Evolutionary conservation across 1,140 invertebrate species (phyloP), one percentile per base, ranked within the genome.

Genomic region (Drosophila rhopaloa): DNA sequence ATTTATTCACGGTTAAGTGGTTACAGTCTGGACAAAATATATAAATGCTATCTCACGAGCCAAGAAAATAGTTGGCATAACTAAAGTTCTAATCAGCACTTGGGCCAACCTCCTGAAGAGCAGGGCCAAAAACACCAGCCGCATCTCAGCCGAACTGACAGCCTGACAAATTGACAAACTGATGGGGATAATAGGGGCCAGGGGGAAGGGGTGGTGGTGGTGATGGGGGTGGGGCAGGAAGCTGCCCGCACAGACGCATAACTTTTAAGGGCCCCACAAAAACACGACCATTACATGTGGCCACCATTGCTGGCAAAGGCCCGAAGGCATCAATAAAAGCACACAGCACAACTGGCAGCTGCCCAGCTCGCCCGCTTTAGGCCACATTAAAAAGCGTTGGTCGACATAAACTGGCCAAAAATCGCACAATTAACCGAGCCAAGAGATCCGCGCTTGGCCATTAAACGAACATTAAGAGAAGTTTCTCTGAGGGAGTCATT

Each of bases 251-350:
- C 67, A 76, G 82, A 47, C 75, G 79, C 83, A 88, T 83, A 86
- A 86, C 83, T 88, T 86, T 86, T 83, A 83, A 67, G 70, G 67
- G 32, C 59, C 51, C 75, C 75, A 72, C 68, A 72, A 74, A 82
- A 88, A 86, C 79, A 86, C 63, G 84, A 53, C 79, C 84, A 86
- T 86, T 86, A 86, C 83, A 86, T 86, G 79, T 83, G 83, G 68
- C 75, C 86, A 83, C 75, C 81, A 63, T 10, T 14, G 50, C 14
- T 13, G 60, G 44, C 44, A n/a, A 16, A n/a, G 56, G 37, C 54
- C 71, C 67, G 79, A 80, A 88, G 84, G 76, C 81, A 86, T 85
- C 81, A 81, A 85, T 86, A 71, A 86, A 83, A 76, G 76, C 77
- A 71, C 74, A 77, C 29, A 7, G 60, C 70, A 67, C 32, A 58